Evolutionary conservation across 2,888 invertebrate species (phyloP), one percentile per base, ranked within the genome.

Genomic region (Globia sparganii): DNA sequence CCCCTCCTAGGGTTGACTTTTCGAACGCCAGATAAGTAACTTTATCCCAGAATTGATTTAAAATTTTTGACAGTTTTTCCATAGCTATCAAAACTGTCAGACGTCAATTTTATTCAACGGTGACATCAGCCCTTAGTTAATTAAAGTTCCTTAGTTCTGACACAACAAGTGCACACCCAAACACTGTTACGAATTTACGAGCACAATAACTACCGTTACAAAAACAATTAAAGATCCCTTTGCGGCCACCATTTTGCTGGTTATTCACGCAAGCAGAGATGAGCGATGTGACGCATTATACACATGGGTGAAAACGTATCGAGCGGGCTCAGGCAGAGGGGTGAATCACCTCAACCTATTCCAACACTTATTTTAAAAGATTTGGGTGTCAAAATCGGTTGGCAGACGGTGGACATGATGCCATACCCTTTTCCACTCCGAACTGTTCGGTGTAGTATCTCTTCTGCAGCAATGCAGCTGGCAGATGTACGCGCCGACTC

Each of bases 181-280:
- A 79, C 3, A 40, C n/a, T 28, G 6, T 40, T 64, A 28, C 25
- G 15, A 71, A 40, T 46, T 46, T n/a, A 49, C 3, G 18, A 34
- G 31, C 46, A 78, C 56, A 65, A 31, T 56, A 65, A 40, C 6
- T n/a, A 56, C n/a, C 18, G 31, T 21, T 58, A 61, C 61, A 28
- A 61, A 58, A 72, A 13, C 0, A 28, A 37, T 61, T 64, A 58
- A 72, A 66, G 4, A 37, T 11, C 66, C 43, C 46, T 70, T 70
- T 67, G 58, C 15, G 69, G 64, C 72, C 67, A 73, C 76, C 79
- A 87, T 77, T 79, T 72, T 61, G 66, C 77, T 86, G 78, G 87
- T 88, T 88, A 91, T 88, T 88, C 84, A 86, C 81, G 82, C 85
- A 83, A 80, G 56, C 28, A 58, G 66, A 77, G 56, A 75, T 84